Percentiles rank a stretch among this genome's conserved stretches.
These are phyloP conservation scores for Lophotis ruficrista DNA, from an alignment of 2,113 vertebrate genomes.

Conservation along the genomic window DNA sequence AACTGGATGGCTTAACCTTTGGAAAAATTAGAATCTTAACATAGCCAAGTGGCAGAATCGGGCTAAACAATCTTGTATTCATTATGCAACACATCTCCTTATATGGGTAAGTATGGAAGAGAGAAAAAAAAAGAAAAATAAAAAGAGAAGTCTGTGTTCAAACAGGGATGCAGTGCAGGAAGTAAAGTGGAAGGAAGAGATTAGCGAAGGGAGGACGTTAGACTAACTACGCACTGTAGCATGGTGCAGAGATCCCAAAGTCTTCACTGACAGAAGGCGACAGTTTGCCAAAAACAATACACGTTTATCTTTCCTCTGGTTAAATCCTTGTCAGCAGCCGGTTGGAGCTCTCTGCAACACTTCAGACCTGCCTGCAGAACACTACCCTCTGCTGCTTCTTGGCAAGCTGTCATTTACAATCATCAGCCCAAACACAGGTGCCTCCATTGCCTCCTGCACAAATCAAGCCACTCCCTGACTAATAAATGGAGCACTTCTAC, in stretches of 20 bases:
- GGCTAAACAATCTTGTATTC: neutral
- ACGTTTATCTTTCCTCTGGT: neutral
- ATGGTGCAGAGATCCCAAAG: neutral
- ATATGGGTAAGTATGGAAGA: neutral
- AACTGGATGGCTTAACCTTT: neutral
- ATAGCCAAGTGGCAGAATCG: neutral
- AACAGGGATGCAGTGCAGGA: neutral
- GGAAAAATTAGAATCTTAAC: too few species aligned
- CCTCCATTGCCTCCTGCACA: neutral
- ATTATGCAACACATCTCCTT: neutral
- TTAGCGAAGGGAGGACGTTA: neutral
- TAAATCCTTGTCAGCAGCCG: neutral
- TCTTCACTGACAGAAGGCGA: neutral
- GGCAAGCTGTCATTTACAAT: neutral
- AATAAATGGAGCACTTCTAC: fast-evolving
- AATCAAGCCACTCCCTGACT: neutral
- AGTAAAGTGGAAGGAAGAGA: neutral
- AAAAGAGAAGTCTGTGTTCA: neutral
- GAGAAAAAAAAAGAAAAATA: neutral
- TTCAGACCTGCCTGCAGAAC: neutral
- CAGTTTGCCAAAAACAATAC: neutral
- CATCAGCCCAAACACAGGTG: neutral
- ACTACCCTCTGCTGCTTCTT: neutral
- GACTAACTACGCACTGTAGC: neutral
- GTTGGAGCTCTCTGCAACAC: neutral